Percentiles rank a stretch among this genome's conserved stretches.
Conservation (phyloP, 2,113 vertebrate species). For the Pholis gunnellus region DNA sequence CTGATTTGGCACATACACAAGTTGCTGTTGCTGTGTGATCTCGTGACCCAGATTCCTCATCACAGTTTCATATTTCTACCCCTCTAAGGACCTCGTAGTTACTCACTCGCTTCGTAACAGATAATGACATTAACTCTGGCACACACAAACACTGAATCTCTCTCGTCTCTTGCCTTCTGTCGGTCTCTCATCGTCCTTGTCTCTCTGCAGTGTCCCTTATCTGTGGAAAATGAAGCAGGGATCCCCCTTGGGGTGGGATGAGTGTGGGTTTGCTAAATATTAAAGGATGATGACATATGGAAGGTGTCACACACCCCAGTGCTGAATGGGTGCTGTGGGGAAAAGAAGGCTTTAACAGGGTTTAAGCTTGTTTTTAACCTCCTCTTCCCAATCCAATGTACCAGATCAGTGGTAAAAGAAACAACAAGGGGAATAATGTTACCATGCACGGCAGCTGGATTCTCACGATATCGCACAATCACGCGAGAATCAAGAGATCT, state of each 20-base stretch:
- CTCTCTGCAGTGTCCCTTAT: conserved; percentile 8
- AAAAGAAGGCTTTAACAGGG: conserved; percentile 5
- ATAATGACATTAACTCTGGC: conserved; percentile 51
- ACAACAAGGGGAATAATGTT: neutral
- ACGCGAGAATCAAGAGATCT: neutral
- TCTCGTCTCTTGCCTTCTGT: neutral
- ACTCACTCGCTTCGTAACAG: conserved; percentile 15
- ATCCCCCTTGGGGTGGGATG: neutral
- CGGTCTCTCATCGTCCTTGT: neutral
- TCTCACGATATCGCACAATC: neutral
- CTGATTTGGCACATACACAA: conserved; percentile 15
- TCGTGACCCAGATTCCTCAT: conserved; percentile 59
- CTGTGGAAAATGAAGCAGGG: neutral
- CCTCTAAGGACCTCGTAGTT: conserved; percentile 13
- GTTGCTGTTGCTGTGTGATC: conserved; percentile 24
- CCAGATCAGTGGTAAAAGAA: neutral
- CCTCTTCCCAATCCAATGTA: neutral
- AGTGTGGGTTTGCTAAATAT: neutral
- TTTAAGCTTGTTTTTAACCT: conserved; percentile 18
- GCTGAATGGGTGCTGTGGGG: conserved; percentile 11
- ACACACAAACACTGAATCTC: conserved; percentile 22
- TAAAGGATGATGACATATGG: conserved; percentile 28
- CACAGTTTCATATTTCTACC: conserved; percentile 19
- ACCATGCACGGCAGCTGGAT: neutral
- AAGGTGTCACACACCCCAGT: conserved; percentile 8